Evolutionary conservation across 2,113 vertebrate species (phyloP), one percentile per base, ranked within the genome.

Genomic region (Mola mola): DNA sequence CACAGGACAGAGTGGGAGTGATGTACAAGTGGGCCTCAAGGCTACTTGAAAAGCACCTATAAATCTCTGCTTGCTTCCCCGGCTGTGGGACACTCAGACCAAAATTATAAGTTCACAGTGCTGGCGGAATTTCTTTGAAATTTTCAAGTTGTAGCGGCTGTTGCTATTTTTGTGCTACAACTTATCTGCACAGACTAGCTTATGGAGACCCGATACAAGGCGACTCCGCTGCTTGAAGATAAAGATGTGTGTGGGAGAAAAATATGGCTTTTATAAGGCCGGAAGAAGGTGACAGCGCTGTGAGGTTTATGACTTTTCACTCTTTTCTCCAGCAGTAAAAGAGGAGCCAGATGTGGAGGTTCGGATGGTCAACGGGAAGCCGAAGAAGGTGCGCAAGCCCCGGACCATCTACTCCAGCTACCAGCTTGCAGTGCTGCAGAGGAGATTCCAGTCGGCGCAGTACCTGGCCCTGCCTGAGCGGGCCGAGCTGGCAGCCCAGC

Each of bases 331-430:
- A 0, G 67, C 92, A 52, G 94, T 96, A 83, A 96, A 98, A 87
- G 95, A 96, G 72, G 96, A 98, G 62, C 94, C 94, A 2, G 95
- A 96, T 68, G 83, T 93, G 1, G 95, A 96, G 88, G 94, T 96
- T 17, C 92, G 95, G 60, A 95, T 98, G 90, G 95, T 98, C 75
- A 98, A 98, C 0, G 96, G 96, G 65, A 97, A 98, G 64, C 94
- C 96, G 28, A 97, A 96, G 85, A 98, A 98, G 81, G 92, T 97
- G 71, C 93, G 96, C 37, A 98, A 96, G 73, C 96, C 96, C 0
- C 93, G 96, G 26, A 98, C 95, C 47, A 98, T 98, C 79, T 98
- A 97, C 80, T 98, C 96, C 78, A 98, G 95, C 33, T 98, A 95
- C 89, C 96, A 98, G 78, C 90, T 97, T 80, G 94, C 95, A 0